Percentiles rank a stretch among this genome's conserved stretches.
Conservation (phyloP, 2,888 invertebrate species). For the Sphaeridia pumilis region DNA sequence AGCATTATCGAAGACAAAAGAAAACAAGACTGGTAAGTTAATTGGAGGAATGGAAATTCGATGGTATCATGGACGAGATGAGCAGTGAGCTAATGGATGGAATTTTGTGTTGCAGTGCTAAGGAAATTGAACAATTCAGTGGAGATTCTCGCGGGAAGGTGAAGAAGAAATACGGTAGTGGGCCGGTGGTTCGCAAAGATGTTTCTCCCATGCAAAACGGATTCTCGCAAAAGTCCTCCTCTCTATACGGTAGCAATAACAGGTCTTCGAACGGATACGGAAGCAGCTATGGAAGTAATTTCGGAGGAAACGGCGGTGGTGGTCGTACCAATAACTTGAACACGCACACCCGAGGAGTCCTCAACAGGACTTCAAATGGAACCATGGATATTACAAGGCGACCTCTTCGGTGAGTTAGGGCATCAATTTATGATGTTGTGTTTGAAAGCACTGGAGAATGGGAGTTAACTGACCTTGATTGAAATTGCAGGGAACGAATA, state of each 20-base stretch:
- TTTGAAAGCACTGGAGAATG: background rate
- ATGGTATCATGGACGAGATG: background rate
- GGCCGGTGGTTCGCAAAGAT: conserved; percentile 23
- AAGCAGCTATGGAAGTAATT: conserved; percentile 5
- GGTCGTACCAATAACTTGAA: conserved; percentile 9
- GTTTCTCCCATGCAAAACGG: conserved; percentile 27
- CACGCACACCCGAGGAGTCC: conserved; percentile 6
- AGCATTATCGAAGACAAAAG: conserved; percentile 81
- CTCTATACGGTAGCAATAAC: conserved; percentile 19
- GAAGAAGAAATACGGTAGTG: conserved; percentile 51
- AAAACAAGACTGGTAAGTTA: conserved; percentile 74
- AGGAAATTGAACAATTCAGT: conserved; percentile 84
- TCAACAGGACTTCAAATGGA: conserved; percentile 2
- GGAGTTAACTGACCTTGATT: background rate
- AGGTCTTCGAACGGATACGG: conserved; percentile 25
- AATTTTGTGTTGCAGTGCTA: conserved; percentile 52
- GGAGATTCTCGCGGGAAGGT: conserved; percentile 79
- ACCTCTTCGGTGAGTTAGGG: conserved; percentile 54
- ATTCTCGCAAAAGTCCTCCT: conserved; percentile 16
- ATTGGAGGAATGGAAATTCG: background rate
- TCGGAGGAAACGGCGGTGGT: background rate
- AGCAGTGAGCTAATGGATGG: background rate
- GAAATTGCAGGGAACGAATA: conserved; percentile 64
- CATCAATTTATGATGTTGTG: background rate
- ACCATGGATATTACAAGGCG: conserved; percentile 54